Conservation (phyloP, 2,888 invertebrate species). For the Bembecia ichneumoniformis region DNA sequence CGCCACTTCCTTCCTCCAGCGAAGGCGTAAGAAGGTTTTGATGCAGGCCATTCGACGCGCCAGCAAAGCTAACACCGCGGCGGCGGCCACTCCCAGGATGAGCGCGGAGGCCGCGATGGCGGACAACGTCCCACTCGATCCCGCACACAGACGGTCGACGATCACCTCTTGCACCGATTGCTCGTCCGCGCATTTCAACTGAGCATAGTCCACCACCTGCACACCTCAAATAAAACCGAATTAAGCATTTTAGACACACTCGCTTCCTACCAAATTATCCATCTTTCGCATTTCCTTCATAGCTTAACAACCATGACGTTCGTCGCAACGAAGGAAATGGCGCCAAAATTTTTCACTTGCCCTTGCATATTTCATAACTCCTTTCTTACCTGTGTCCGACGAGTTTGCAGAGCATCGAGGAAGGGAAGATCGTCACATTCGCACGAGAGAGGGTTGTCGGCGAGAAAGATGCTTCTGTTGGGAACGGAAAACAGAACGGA, state of each 20-base stretch:
- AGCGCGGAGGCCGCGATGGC: slow-evolving; percentile 3
- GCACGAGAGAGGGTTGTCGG: slow-evolving; percentile 20
- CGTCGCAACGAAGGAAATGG: too few species aligned
- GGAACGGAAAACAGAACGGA: background rate
- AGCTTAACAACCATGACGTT: too few species aligned
- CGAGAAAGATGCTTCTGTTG: slow-evolving; percentile 9
- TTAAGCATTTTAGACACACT: too few species aligned
- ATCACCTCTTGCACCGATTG: slow-evolving; percentile 10
- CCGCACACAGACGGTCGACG: background rate
- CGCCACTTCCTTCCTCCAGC: slow-evolving; percentile 12
- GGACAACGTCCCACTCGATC: background rate
- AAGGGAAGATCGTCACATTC: slow-evolving; percentile 10
- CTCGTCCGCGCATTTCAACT: slow-evolving; percentile 13
- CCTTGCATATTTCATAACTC: too few species aligned
- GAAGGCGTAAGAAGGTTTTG: slow-evolving; percentile 6
- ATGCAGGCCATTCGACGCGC: slow-evolving; percentile 5
- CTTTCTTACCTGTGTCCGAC: background rate
- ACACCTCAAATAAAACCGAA: too few species aligned
- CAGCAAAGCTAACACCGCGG: slow-evolving; percentile 16
- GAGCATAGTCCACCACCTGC: slow-evolving; percentile 2
- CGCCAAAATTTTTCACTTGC: too few species aligned
- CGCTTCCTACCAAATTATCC: too few species aligned
- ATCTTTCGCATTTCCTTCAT: too few species aligned
- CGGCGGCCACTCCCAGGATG: slow-evolving; percentile 5
- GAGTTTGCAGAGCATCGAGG: background rate